phyloP scores from a whole-genome alignment of 2,888 invertebrate species.

The Agrotis segetum region DNA sequence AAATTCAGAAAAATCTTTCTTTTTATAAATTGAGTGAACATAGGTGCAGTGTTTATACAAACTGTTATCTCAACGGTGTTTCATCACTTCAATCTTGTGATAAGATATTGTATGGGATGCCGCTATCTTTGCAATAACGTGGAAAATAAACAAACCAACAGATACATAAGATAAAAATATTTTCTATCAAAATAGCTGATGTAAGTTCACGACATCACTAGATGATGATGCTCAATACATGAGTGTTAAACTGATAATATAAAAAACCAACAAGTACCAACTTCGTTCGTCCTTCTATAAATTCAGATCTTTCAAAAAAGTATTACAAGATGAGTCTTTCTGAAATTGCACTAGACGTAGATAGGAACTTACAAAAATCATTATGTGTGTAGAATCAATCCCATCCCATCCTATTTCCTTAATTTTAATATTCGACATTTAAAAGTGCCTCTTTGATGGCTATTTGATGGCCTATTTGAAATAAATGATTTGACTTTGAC shows the following conservation, averaged over 20 bases:
- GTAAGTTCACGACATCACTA: not conserved
- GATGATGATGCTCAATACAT: not conserved
- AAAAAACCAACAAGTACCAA: not conserved
- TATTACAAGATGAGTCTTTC: no score
- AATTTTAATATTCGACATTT: no score
- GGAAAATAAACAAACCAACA: conserved; percentile 38
- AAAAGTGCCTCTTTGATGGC: no score
- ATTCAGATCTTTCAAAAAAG: no score
- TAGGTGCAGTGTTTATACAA: not conserved
- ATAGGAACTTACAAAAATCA: no score
- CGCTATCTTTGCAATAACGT: conserved; percentile 36
- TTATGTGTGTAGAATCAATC: no score
- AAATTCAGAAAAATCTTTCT: not conserved
- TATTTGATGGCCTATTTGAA: no score
- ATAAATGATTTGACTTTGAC: no score
- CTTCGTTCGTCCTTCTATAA: no score
- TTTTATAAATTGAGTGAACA: not conserved
- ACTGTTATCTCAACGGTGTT: conserved; percentile 24
- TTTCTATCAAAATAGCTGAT: conserved; percentile 2
- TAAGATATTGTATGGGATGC: conserved; percentile 39
- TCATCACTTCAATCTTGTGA: conserved; percentile 37
- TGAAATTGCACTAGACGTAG: no score
- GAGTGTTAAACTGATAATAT: no score
- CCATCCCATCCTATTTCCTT: no score
- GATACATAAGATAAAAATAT: conserved; percentile 11